Base-by-base conservation (phyloP, 2,113 vertebrate genomes). In the Periophthalmodon schlosseri region DNA sequence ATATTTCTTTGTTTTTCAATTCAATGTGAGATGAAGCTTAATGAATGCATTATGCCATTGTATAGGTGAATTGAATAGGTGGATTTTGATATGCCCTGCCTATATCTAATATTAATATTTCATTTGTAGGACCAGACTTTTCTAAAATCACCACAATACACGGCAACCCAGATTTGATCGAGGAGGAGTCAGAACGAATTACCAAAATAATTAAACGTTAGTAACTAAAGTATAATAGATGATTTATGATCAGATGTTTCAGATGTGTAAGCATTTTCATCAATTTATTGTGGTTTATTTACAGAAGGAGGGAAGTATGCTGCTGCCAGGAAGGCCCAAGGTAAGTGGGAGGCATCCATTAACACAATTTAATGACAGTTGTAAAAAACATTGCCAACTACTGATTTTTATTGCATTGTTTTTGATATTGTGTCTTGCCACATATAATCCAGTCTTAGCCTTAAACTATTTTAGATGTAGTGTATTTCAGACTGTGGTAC, bases 131-230 rank as follows among this genome's bases (percentile, higher is more conserved):
- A 16, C 91, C 93, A 23, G 91, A 93, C 71, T 92, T 93, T 46
- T 87, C 92, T 0, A 89, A 79, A 77, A 91, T 94, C 71, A 91
- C 86, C 64, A 90, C 88, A 71, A 80, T 91, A 75, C 88, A 89
- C 0, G 69, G 86, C 7, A 76, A 91, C 78, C 88, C 91, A 14
- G 74, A 76, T 8, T 73, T 92, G 78, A 71, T 93, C 6, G 57
- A 88, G 0, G 67, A 81, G 64, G 93, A 95, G 69, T 89, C 93
- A 0, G 86, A 91, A 61, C 91, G 82, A 80, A 93, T 95, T 70
- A 82, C 88, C 80, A 90, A 80, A 86, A 67, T 94, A 60, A 95
- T 95, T 81, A 68, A 89, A 91, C 85, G 94, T 94, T 44, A 81
- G 69, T 10, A 2, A 58, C 14, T 18, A 54, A 1, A 4, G 5